Base-by-base conservation (phyloP, 2,888 invertebrate genomes). In the Drosophila trichaetosa region DNA sequence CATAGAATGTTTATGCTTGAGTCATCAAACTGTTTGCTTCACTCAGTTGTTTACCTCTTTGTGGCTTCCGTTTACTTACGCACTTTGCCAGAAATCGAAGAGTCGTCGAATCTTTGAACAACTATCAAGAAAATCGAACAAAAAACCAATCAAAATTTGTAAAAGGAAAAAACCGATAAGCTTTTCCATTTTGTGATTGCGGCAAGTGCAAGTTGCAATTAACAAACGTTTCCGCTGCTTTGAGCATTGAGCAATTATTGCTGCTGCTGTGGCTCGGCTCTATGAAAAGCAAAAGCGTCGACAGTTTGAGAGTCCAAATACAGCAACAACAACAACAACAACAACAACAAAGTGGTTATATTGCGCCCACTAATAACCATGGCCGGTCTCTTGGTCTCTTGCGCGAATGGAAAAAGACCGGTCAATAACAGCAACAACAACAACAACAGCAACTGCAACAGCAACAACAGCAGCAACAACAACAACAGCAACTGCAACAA, bases 201-300 rank as follows among this genome's bases (percentile, higher is more conserved):
- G 56, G 48, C 68, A 65, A 79, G 63, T 73, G 78, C 75, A 79
- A 75, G 81, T 77, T 77, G 77, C 78, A 79, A 77, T 67, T 73
- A 73, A 60, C 76, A 61, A 67, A 65, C 77, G 51, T 73, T 89
- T 85, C 84, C 84, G 84, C 80, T 89, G 46, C 4, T 68, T 62
- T 61, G 73, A 65, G 87, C 82, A 87, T 75, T 75, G 65, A 65
- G 75, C 82, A 89, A 84, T 84, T 88, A 88, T 86, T 77, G 69
- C 59, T 73, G 69, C 59, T 73, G 69, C 75, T 4, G 54, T 27
- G 6, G 18, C 10, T 38, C 13, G 6, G 18, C 10, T 38, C 13
- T 38, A 82, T 79, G 82, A 64, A 87, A 84, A 87, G 79, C 79
- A 79, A 82, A 85, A 73, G 77, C 79, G 69, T 66, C 72, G 48